phyloP scores from a whole-genome alignment of 2,888 invertebrate species.

The Archips crataeganus region DNA sequence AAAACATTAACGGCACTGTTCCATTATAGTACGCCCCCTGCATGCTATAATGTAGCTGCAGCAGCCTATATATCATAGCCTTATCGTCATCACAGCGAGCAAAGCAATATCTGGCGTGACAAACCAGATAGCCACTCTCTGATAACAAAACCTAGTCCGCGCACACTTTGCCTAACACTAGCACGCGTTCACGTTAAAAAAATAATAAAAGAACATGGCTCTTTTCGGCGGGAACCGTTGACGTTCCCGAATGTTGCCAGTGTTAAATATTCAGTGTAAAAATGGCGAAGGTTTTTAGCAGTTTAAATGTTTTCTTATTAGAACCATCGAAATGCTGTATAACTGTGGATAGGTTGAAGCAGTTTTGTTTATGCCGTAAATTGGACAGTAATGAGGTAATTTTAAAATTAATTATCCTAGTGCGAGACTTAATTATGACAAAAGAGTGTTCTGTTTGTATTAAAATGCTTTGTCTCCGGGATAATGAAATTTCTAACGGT shows the following conservation, averaged over 20 bases:
- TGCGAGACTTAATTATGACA: conserved; percentile 33
- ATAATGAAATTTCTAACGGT: conserved; percentile 32
- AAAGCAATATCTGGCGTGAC: conserved; percentile 81
- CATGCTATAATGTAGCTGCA: conserved; percentile 21
- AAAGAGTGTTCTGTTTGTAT: conserved; percentile 14
- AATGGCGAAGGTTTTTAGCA: conserved; percentile 75
- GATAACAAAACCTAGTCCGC: conserved; percentile 75
- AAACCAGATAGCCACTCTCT: conserved; percentile 78
- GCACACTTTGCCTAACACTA: conserved; percentile 64
- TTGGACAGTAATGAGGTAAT: conserved; percentile 73
- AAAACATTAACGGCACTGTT: background rate
- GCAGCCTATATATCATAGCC: conserved; percentile 25
- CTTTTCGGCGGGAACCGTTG: conserved; percentile 15
- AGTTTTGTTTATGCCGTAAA: conserved; percentile 77
- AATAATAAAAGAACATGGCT: conserved; percentile 3
- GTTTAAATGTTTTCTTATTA: conserved; percentile 73
- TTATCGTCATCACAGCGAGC: conserved; percentile 75
- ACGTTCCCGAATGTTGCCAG: conserved; percentile 35
- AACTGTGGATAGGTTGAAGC: conserved; percentile 74
- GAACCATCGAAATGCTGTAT: conserved; percentile 75
- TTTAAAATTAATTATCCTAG: conserved; percentile 29
- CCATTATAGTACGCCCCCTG: conserved; percentile 31
- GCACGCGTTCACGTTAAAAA: conserved; percentile 56
- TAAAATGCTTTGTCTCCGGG: conserved; percentile 4
- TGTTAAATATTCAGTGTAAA: conserved; percentile 40